Base-by-base conservation (phyloP, 2,888 invertebrate genomes). In the Polia nebulosa region DNA sequence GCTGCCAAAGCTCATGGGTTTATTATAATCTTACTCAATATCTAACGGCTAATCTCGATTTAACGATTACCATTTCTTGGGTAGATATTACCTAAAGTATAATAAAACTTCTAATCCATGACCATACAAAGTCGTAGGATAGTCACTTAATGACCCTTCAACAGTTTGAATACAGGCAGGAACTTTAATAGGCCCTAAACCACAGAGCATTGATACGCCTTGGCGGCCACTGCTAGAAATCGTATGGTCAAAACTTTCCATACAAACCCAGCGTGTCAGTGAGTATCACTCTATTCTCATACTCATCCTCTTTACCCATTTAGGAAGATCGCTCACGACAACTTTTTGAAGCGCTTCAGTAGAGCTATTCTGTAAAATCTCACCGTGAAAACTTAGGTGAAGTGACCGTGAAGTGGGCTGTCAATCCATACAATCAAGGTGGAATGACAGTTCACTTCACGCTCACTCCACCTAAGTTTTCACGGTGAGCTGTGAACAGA, bases 161-260 rank as follows among this genome's bases (percentile, higher is more conserved):
- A 36, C 13, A 11, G 34, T 45, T 45, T 55, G n/a, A 65, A 52
- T 67, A 32, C 8, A 27, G 32, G 17, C 22, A 63, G 55, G 64
- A 59, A 71, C 62, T 55, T 62, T 76, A 66, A 76, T 66, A 71
- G 60, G 47, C 41, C 27, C 44, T 72, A 65, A 68, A 63, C 49
- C 32, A 32, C n/a, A 52, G 52, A 52, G 8, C 52, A n/a, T 3
- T 0, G 32, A 20, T 0, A 11, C 20, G 4, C 11, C 7, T 5
- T 1, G n/a, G 2, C 6, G 29, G 51, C n/a, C 29, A 29, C 11
- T 29, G 49, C 25, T 9, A 27, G 9, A 8, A 3, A 8, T 8
- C 3, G 1, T 7, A 4, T 6, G 8, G 6, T 27, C 1, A 17
- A 27, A 27, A 49, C 27, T 13, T 39, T n/a, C 2, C n/a, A 3